Evolutionary conservation across 1,140 invertebrate species (phyloP).

Genomic region (Zaprionus ornatus): DNA sequence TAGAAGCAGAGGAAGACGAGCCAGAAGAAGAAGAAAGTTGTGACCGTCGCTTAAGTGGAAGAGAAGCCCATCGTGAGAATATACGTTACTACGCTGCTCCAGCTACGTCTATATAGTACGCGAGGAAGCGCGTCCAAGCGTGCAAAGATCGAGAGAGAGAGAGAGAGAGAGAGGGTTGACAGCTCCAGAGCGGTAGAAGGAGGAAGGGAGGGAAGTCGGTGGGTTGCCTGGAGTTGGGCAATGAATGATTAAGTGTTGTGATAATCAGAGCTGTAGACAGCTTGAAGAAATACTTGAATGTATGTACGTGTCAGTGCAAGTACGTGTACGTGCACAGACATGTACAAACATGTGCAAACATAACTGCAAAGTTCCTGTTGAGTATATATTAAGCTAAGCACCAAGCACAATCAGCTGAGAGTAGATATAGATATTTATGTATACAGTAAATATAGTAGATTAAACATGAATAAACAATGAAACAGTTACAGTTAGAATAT

Average conservation of each 20-base stretch:
- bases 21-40: slow-evolving; percentile 24
- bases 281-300: slow-evolving; percentile 8
- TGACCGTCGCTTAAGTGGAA: slow-evolving; percentile 16
- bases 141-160: slow-evolving; percentile 49
- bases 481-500: no score
- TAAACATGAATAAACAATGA: neutral
- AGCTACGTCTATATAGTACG: neutral
- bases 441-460: neutral
- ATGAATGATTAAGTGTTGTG: slow-evolving; percentile 55
- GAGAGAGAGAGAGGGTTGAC: neutral
- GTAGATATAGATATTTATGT: no score
- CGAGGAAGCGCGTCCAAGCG: slow-evolving; percentile 60
- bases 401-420: no score
- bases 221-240: slow-evolving; percentile 11
- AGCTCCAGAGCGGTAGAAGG: neutral
- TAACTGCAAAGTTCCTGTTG: neutral
- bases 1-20: neutral
- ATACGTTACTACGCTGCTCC: neutral
- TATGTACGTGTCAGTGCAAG: slow-evolving; percentile 1
- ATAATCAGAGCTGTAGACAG: slow-evolving; percentile 65
- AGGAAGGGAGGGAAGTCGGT: slow-evolving; percentile 5
- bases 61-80: slow-evolving; percentile 60
- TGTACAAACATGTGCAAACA: slow-evolving; percentile 7
- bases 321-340: neutral
- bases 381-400: no score